Evolutionary conservation across 2,888 invertebrate genomes (phyloP), one percentile per base, ranked within the genome.

Genomic region (Lobophora halterata): DNA sequence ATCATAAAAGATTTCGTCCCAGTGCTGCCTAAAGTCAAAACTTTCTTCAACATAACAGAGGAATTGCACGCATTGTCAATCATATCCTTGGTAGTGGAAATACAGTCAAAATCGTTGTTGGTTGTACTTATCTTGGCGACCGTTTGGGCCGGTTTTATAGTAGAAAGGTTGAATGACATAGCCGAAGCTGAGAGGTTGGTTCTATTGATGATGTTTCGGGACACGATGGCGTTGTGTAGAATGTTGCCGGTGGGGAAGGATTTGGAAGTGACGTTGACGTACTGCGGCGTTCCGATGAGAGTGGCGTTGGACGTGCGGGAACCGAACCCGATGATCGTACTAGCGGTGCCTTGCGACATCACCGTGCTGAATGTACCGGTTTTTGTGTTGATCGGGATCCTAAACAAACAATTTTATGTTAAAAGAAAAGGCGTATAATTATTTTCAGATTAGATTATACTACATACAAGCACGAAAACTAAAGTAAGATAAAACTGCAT

Each of bases 51-150:
- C 88, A 88, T 88, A 4, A 88, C 79, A 1, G 88, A 88, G 0
- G 88, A 88, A 44, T 86, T 87, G 49, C 88, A 87, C 0, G 87
- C 82, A 42, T 86, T 88, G 34, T 88, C 88, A 9, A 88, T 87
- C 82, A 88, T 83, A 44, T 87, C 88, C 62, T 87, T 88, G 0
- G 85, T 79, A 0, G 86, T 86, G 1, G 86, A 82, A 40, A 88
- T 87, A 17, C 65, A 76, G 25, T 87, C 83, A 38, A 74, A 85
- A 40, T 86, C 88, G 7, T 57, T 64, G 1, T 69, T 70, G 1
- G 71, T 67, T 1, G 80, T 75, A 55, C 67, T 79, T 52, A 76
- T 74, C 62, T 81, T 85, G 16, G 80, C 74, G 0, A 78, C 57
- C 0, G 79, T 72, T 1, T 79, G 80, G 0, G 69, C 54, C 1